These are phyloP conservation scores for Oryzias sinensis DNA, from an alignment of 2,797 vertebrate genomes.

Conservation along the genomic window DNA sequence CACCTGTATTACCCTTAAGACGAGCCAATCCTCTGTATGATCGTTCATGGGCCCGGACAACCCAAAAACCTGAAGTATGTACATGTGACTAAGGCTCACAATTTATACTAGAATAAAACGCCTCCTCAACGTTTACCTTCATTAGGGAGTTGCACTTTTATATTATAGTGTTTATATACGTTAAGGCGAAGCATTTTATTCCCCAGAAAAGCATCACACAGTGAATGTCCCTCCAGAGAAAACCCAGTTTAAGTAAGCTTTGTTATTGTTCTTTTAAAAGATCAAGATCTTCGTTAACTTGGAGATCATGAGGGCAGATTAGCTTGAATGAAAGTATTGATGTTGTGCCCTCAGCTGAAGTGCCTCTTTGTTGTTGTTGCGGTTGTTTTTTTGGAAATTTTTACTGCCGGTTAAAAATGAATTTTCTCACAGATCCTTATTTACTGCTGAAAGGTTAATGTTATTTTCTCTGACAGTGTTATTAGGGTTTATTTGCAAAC, in stretches of 20 bases:
- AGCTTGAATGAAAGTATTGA: conserved; percentile 46
- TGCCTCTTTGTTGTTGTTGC: conserved; percentile 28
- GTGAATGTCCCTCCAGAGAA: conserved; percentile 15
- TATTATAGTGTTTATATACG: background rate
- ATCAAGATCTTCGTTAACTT: conserved; percentile 34
- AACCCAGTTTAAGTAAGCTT: conserved; percentile 20
- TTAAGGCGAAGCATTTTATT: background rate
- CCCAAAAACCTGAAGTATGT: too few species aligned
- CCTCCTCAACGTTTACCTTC: background rate
- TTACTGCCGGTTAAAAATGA: conserved; percentile 37
- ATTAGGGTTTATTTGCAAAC: conserved; percentile 28
- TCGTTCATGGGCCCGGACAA: too few species aligned
- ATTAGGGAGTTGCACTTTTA: background rate
- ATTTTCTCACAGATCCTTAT: conserved; percentile 55
- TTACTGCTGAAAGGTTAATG: conserved; percentile 44
- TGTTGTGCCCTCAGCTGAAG: conserved; percentile 25
- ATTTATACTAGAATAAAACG: too few species aligned
- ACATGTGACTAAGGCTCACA: too few species aligned
- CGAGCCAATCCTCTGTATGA: too few species aligned
- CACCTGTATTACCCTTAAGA: too few species aligned
- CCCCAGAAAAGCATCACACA: conserved; percentile 14
- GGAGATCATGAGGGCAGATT: conserved; percentile 45
- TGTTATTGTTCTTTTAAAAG: conserved; percentile 15
- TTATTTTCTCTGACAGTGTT: conserved; percentile 51
- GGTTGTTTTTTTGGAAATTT: conserved; percentile 25